Percentiles rank a stretch among this genome's conserved stretches.
phyloP scores from a whole-genome alignment of 2,113 vertebrate genomes.

The Callithrix jacchus region DNA sequence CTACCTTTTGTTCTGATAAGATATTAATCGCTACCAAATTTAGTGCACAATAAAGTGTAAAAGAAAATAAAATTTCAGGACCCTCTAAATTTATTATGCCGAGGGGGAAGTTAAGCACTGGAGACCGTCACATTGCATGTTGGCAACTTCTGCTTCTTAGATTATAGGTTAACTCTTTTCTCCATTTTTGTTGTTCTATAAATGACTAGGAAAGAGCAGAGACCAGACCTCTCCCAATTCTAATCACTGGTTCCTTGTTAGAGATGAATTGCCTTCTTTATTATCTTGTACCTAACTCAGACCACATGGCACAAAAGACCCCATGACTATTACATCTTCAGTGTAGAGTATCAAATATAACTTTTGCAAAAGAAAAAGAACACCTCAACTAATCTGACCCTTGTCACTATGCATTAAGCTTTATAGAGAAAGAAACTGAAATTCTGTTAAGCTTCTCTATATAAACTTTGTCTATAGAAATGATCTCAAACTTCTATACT shows the following conservation, averaged over 20 bases:
- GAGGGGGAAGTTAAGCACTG: not conserved
- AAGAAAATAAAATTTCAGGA: not conserved
- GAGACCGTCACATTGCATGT: not conserved
- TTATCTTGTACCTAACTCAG: not conserved
- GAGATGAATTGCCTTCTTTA: not conserved
- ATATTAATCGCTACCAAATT: not conserved
- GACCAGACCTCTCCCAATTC: not conserved
- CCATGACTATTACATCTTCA: not conserved
- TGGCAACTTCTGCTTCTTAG: not conserved
- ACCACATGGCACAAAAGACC: not conserved
- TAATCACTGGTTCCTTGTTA: not conserved
- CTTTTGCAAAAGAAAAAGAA: not conserved
- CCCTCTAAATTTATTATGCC: not conserved
- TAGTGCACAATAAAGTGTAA: not conserved
- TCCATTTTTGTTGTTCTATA: not conserved
- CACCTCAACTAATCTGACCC: not conserved
- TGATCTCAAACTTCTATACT: too few species aligned
- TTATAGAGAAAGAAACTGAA: not conserved
- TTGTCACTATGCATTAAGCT: not conserved
- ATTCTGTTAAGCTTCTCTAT: too few species aligned
- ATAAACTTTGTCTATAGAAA: too few species aligned
- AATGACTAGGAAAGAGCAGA: not conserved
- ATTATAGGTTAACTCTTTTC: not conserved
- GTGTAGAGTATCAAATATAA: not conserved
- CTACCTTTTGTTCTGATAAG: conserved; percentile 25